A percentile compares a stretch with the other conserved stretches of the same genome.
phyloP scores from a whole-genome alignment of 2,797 vertebrate genomes.

The Hemibagrus guttatus region DNA sequence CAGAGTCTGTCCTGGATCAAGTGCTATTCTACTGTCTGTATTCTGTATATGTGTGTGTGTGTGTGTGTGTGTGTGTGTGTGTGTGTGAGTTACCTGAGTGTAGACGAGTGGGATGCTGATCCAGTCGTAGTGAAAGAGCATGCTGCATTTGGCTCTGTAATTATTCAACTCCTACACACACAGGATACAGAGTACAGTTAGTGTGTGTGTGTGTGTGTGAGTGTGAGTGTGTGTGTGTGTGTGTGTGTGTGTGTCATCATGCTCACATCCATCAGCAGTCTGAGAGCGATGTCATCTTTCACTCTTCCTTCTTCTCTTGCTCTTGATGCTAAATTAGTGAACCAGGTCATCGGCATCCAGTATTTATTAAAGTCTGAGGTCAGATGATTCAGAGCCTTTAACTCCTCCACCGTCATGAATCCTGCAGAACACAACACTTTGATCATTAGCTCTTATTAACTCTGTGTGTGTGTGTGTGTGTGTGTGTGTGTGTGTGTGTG shows the following conservation, averaged over 20 bases:
- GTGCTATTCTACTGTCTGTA: too few species aligned
- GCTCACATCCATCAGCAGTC: conserved; percentile 86
- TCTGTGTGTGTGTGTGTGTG: neutral
- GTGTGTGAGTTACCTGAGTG: conserved; percentile 73
- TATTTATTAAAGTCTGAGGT: conserved; percentile 92
- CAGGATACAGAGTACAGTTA: conserved; percentile 30
- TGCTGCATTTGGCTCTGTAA: conserved; percentile 85
- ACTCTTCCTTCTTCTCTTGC: conserved; percentile 82
- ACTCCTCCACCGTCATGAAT: conserved; percentile 83
- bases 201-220: neutral
- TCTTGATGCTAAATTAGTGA: conserved; percentile 83
- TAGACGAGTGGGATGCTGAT: conserved; percentile 91
- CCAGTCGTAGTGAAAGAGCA: conserved; percentile 91
- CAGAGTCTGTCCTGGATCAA: neutral
- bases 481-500: neutral
- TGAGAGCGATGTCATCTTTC: conserved; percentile 82
- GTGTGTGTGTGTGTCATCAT: neutral
- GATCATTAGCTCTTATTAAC: neutral
- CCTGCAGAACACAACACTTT: conserved; percentile 64
- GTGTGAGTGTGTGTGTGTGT: conserved; percentile 28
- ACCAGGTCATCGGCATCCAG: conserved; percentile 92
- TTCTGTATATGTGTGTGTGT: neutral
- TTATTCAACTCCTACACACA: conserved; percentile 85
- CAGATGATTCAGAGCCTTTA: conserved; percentile 80
- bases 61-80: neutral